These are phyloP conservation scores for Cataglyphis albicans DNA, from an alignment of 2,888 invertebrate species.

Conservation along the genomic window DNA sequence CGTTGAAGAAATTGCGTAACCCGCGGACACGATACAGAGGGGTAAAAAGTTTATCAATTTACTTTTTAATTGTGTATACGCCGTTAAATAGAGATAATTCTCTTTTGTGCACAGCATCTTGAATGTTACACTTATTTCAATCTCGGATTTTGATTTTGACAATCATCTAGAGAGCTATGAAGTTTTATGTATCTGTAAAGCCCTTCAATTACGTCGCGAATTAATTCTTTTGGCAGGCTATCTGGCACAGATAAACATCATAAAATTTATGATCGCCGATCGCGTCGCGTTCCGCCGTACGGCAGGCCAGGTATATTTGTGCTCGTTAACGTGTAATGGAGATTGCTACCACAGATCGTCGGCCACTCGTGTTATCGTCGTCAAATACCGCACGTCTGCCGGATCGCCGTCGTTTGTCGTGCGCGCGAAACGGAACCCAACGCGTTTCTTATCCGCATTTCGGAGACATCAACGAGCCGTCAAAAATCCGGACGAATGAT, in stretches of 20 bases:
- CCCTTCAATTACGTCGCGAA: neutral
- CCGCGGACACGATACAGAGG: neutral
- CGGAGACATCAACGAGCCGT: conserved; percentile 21
- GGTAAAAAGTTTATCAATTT: neutral
- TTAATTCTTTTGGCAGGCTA: conserved; percentile 6
- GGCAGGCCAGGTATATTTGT: conserved; percentile 64
- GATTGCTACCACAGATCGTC: conserved; percentile 69
- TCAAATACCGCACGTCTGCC: conserved; percentile 49
- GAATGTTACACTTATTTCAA: neutral
- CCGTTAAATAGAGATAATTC: neutral
- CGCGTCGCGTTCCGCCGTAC: conserved; percentile 60
- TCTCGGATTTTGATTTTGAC: neutral
- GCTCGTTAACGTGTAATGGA: conserved; percentile 70
- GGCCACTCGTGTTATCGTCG: conserved; percentile 63
- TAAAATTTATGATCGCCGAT: conserved; percentile 62
- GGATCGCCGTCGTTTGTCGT: conserved; percentile 19
- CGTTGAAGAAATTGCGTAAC: conserved; percentile 7
- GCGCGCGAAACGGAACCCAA: neutral
- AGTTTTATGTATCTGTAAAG: neutral
- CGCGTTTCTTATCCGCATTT: neutral
- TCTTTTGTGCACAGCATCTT: neutral
- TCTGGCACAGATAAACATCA: conserved; percentile 44
- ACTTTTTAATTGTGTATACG: neutral
- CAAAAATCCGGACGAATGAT: conserved; percentile 12
- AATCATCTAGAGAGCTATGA: neutral